Evolutionary conservation across 1,140 invertebrate species (phyloP).

Genomic region (Drosophila nikananu): DNA sequence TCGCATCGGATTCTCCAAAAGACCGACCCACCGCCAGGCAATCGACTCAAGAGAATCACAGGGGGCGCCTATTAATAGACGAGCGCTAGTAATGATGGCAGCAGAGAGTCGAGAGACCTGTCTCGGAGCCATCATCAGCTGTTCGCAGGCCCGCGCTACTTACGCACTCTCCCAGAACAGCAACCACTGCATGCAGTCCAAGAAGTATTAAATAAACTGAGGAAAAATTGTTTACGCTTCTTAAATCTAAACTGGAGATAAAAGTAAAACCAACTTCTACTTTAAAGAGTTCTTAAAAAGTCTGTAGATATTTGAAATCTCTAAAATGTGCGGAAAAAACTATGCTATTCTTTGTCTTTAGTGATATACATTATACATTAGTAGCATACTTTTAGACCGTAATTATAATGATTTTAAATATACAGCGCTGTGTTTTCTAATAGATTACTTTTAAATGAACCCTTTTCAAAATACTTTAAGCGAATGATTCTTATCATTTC

Average conservation of each 20-base stretch:
- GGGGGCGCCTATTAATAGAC: conserved; percentile 68
- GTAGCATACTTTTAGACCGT: background rate
- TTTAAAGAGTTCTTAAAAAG: background rate
- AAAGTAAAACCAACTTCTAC: background rate
- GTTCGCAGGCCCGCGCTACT: conserved; percentile 21
- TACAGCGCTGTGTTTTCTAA: background rate
- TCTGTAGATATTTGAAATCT: background rate
- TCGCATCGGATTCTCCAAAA: conserved; percentile 71
- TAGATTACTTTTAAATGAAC: background rate
- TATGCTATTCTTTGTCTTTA: background rate
- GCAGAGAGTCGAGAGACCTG: conserved; percentile 39
- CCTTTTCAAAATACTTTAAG: background rate
- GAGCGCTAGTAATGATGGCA: conserved; percentile 68
- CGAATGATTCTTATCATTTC: background rate
- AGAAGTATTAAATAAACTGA: background rate
- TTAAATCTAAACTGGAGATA: background rate
- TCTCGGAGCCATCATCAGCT: conserved; percentile 34
- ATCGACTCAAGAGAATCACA: conserved; percentile 64
- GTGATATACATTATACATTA: background rate
- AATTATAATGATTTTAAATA: background rate
- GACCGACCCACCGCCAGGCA: conserved; percentile 38
- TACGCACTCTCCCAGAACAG: conserved; percentile 32
- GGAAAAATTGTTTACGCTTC: background rate
- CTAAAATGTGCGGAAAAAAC: background rate
- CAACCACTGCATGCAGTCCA: background rate